These are phyloP conservation scores for Lagorchestes hirsutus DNA, from an alignment of 2,797 vertebrate species.

Conservation along the genomic window DNA sequence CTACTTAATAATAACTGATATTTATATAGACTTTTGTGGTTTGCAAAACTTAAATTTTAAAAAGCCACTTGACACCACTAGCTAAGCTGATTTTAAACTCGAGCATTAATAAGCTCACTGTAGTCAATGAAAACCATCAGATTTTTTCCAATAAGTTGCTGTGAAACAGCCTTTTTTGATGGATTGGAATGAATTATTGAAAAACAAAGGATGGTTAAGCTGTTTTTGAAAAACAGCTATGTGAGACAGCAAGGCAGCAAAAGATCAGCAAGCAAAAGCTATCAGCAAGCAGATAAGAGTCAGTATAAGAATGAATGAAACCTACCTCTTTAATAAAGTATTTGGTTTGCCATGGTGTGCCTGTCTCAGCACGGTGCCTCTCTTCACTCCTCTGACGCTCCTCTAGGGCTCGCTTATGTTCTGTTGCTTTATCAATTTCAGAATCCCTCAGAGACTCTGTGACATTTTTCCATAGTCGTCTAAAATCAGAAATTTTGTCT, in stretches of 20 bases:
- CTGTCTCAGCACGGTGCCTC: slow-evolving; percentile 92
- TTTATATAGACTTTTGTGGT: not conserved
- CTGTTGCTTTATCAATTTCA: slow-evolving; percentile 96
- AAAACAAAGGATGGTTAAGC: slow-evolving; percentile 25
- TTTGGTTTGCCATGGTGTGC: slow-evolving; percentile 93
- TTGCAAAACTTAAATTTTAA: not conserved
- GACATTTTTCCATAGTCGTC: slow-evolving; percentile 96
- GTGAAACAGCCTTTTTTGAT: not conserved
- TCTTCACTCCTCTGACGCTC: slow-evolving; percentile 95
- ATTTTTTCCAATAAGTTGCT: slow-evolving; percentile 28
- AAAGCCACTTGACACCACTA: not conserved
- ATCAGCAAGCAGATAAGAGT: not conserved
- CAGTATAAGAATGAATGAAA: not conserved
- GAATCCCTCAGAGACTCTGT: slow-evolving; percentile 93
- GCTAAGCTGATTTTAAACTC: not conserved
- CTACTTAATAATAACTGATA: not conserved
- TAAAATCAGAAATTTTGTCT: slow-evolving; percentile 76
- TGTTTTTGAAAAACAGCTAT: slow-evolving; percentile 54
- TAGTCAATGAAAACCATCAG: not conserved
- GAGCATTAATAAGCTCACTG: not conserved
- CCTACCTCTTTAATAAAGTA: slow-evolving; percentile 95
- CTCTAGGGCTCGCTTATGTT: slow-evolving; percentile 95
- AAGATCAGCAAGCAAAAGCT: slow-evolving; percentile 9
- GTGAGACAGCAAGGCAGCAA: not conserved
- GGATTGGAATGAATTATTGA: slow-evolving; percentile 22